Conservation (phyloP, 30 jellyfish, hydroid and myxozoan species). For the Nemopilema nomurai region DNA sequence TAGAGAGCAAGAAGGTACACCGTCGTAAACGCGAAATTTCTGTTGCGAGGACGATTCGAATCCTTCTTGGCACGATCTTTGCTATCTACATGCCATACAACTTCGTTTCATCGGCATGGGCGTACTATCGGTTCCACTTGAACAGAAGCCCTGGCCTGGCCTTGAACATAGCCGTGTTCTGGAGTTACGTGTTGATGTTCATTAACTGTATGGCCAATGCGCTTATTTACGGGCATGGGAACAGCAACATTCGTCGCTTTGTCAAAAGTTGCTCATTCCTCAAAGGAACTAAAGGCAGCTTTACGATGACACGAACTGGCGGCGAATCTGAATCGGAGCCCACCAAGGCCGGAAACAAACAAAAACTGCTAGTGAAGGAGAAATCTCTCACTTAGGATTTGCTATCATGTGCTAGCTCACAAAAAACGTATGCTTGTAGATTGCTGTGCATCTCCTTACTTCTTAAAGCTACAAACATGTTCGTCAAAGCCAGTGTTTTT, state of each 20-base stretch:
- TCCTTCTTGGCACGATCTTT: slow-evolving; percentile 57
- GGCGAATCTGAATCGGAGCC: slow-evolving; percentile 22
- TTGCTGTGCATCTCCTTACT: no score
- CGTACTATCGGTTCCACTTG: slow-evolving; percentile 37
- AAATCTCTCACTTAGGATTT: no score
- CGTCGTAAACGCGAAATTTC: slow-evolving; percentile 68
- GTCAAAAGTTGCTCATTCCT: background rate
- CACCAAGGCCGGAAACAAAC: background rate
- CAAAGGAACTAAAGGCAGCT: background rate
- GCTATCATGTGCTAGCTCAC: no score
- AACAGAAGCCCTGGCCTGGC: slow-evolving; percentile 24
- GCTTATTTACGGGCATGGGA: slow-evolving; percentile 58
- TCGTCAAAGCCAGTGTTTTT: no score
- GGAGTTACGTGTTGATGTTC: slow-evolving; percentile 58
- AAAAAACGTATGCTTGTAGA: no score
- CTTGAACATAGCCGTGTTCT: slow-evolving; percentile 37
- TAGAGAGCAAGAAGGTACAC: slow-evolving; percentile 21
- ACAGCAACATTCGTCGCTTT: slow-evolving; percentile 40
- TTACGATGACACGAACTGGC: slow-evolving; percentile 4
- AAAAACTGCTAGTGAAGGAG: background rate
- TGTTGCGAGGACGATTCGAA: slow-evolving; percentile 49
- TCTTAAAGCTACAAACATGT: no score
- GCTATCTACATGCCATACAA: slow-evolving; percentile 60
- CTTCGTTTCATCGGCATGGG: slow-evolving; percentile 33
- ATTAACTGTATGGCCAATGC: slow-evolving; percentile 52